Conservation (phyloP, 2,888 invertebrate species). For the Hesperia comma region DNA sequence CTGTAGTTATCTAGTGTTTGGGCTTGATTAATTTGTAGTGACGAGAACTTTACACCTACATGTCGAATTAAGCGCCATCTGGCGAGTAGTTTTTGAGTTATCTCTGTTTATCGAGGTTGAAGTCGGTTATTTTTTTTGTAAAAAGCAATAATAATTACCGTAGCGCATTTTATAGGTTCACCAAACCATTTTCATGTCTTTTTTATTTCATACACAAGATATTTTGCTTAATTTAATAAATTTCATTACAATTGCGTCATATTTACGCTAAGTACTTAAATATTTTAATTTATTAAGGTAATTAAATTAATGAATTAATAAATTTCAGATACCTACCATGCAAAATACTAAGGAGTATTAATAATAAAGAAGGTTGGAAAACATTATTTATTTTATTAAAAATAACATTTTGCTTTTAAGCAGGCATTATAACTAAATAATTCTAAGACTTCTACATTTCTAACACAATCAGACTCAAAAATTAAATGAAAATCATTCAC, state of each 20-base stretch:
- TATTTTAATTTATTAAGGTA: background rate
- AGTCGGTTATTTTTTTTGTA: no score
- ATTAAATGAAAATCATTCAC: constrained; percentile 65
- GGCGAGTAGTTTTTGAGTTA: no score
- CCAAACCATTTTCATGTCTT: no score
- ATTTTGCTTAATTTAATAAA: background rate
- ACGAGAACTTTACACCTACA: no score
- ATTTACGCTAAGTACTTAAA: background rate
- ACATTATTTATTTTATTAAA: constrained; percentile 68
- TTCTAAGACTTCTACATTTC: constrained; percentile 72
- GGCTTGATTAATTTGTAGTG: no score
- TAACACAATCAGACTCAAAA: constrained; percentile 76
- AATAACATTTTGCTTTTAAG: constrained; percentile 77
- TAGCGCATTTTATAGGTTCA: no score
- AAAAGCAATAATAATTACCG: no score
- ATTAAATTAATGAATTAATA: background rate
- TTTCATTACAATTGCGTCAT: background rate
- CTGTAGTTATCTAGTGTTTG: no score
- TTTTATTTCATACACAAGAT: background rate
- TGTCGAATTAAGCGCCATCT: no score
- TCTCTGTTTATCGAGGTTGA: no score
- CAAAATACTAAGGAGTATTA: constrained; percentile 38
- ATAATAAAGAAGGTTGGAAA: constrained; percentile 43
- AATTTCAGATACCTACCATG: background rate
- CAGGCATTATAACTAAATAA: constrained; percentile 77